These are phyloP conservation scores for Zoanthus solanderi DNA, from an alignment of 92 coral and sea anemone genomes.

Conservation along the genomic window DNA sequence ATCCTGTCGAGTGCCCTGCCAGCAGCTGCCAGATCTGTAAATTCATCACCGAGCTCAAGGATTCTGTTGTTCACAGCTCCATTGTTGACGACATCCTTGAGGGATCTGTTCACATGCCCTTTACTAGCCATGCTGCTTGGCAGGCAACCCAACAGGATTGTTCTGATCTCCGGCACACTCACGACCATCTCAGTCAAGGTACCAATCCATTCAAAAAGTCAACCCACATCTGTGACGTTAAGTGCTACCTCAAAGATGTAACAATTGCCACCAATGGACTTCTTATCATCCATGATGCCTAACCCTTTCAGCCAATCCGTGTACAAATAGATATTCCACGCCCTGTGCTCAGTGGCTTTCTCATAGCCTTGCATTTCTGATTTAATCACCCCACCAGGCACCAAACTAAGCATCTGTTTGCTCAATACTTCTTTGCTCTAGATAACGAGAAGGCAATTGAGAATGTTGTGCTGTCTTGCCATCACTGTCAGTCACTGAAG, in stretches of 20 bases:
- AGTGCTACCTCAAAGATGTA: too few relatives aligned
- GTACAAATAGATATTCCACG: background rate
- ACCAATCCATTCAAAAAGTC: too few relatives aligned
- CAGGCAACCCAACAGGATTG: background rate
- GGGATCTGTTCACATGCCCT: background rate
- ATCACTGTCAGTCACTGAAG: conserved; percentile 4
- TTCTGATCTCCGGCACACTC: too few relatives aligned
- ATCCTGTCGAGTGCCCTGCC: background rate
- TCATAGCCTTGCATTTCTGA: background rate
- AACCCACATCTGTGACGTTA: too few relatives aligned
- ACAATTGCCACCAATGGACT: too few relatives aligned
- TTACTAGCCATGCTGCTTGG: background rate
- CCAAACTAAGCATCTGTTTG: background rate
- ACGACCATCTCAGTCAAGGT: too few relatives aligned
- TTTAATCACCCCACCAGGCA: background rate
- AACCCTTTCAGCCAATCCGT: background rate
- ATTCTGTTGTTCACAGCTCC: too few relatives aligned
- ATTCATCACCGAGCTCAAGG: background rate
- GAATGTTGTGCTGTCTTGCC: background rate
- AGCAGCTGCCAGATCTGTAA: background rate
- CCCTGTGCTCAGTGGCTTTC: background rate
- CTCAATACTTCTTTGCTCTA: background rate
- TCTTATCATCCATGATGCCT: background rate
- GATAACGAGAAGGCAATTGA: background rate
- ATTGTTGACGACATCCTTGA: too few relatives aligned